Evolutionary conservation across 37 sponge, comb jelly and placozoan genomes (phyloP), one percentile per base, ranked within the genome.

Genomic region (Cliona cf. orientalis): DNA sequence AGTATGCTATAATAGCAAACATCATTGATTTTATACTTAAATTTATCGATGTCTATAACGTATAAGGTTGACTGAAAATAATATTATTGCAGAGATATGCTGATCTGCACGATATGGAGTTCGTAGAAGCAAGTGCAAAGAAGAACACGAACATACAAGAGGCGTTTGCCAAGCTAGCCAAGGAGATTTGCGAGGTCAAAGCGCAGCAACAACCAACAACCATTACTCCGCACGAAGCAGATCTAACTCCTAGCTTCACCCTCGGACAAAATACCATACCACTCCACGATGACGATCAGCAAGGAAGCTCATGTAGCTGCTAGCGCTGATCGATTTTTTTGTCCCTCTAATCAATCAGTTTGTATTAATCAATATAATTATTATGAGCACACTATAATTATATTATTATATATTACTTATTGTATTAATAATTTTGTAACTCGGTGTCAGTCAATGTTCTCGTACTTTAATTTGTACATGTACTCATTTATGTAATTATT

Each of bases 111-210:
- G 89, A 78, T 19, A 89, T 89, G 89, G 64, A 45, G 28, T 83
- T 89, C 34, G 39, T 89, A 34, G 84, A 89, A 58, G 68, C 84
- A 2, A 89, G 89, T 79, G 89, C 89, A 55, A 82, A 83, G 79
- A 71, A 58, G 41, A 89, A 89, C 61, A 43, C 1, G 43, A 83
- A 89, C 32, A 68, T 89, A 5, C 39, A 26, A 43, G 84, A 89
- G 23, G 71, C 73, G 23, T 89, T 89, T 57, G 55, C 55, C 44
- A 38, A 38, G 26, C 79, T 89, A 44, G 89, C 89, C 1, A 23
- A 42, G 17, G 73, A 83, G 42, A 89, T 89, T 32, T 82, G 84
- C 37, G 66, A 77, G 43, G 22, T 77, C 6, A 86, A 86, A 40
- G 61, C 80, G 0, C 86, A 86, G 65, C 86, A 79, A 46, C 28